Evolutionary conservation across 2,113 vertebrate species (phyloP).

Genomic region (Prolemur simus): DNA sequence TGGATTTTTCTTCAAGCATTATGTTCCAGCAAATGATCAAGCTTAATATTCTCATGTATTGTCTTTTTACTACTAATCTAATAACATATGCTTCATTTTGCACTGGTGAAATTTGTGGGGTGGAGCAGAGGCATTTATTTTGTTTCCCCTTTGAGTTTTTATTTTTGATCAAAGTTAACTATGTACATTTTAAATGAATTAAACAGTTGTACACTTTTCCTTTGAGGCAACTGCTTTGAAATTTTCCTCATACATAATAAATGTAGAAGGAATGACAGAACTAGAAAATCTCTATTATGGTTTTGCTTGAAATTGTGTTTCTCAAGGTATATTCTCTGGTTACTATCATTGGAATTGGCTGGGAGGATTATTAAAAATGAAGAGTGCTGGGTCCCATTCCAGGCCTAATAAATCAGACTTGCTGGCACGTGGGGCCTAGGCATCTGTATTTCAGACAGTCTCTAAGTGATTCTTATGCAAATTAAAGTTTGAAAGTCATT

Average conservation of each 20-base stretch:
- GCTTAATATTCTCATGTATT: not conserved
- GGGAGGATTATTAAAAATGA: not conserved
- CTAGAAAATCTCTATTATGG: not conserved
- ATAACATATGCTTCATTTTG: not conserved
- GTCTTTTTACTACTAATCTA: not conserved
- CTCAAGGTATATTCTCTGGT: not conserved
- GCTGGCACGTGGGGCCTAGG: not conserved
- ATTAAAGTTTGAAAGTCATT: not conserved
- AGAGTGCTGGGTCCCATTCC: not conserved
- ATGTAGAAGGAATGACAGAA: not conserved
- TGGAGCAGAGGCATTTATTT: not conserved
- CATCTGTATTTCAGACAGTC: not conserved
- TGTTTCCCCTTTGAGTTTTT: slow-evolving; percentile 3
- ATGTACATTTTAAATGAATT: not conserved
- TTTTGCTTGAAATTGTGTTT: not conserved
- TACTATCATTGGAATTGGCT: not conserved
- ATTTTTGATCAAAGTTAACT: not conserved
- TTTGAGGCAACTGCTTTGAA: not conserved
- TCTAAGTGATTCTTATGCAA: not conserved
- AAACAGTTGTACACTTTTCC: not conserved
- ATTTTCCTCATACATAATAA: not conserved
- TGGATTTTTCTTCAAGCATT: not conserved
- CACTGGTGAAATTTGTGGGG: not conserved
- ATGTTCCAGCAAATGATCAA: not conserved
- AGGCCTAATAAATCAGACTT: not conserved